Base-by-base conservation (phyloP, 2,113 vertebrate genomes). In the Cyprinodon brontotheroides region DNA sequence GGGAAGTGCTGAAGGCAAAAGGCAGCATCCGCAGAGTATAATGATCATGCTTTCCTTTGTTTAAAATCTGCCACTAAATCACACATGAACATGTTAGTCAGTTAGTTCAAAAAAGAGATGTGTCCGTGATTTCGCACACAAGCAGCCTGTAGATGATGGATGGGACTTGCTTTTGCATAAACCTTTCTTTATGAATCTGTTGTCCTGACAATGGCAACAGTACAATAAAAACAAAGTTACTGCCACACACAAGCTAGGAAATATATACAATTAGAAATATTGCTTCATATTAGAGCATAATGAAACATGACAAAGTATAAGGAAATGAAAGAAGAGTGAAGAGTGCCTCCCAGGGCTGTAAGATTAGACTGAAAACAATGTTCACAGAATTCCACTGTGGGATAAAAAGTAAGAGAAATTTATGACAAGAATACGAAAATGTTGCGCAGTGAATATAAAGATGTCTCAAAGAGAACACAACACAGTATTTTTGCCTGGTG, bases 1-100 rank as follows among this genome's bases (percentile, higher is more conserved):
- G 84, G 85, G 82, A 85, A 82, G 78, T 73, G 83, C 83, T 86
- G 45, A 76, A 84, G 74, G 89, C 82, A 71, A 90, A 82, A 82
- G n/a, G 66, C 74, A 81, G 76, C 74, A 85, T 84, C 67, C 62
- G 14, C 61, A 29, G 41, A 77, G 85, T 84, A 83, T 78, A 89
- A 90, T 83, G 89, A 87, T 84, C 68, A 74, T 45, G 40, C 45
- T 41, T 48, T 63, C 63, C 50, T 72, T 75, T 79, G 83, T 81
- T 84, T 78, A 83, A 89, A 84, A 82, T 70, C 59, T 65, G 29
- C 68, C 2, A 15, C 75, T 84, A 84, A 90, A 91, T 86, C 81
- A 87, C 83, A 77, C 80, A 86, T 82, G 70, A 53, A 70, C 62
- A 36, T 86, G 87, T 29, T 29, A 90, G 57, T 74, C 86, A 73